A percentile compares a stretch with the other conserved stretches of the same genome.
phyloP scores from a whole-genome alignment of 2,113 vertebrate genomes.

The Rhabdornis inornatus region DNA sequence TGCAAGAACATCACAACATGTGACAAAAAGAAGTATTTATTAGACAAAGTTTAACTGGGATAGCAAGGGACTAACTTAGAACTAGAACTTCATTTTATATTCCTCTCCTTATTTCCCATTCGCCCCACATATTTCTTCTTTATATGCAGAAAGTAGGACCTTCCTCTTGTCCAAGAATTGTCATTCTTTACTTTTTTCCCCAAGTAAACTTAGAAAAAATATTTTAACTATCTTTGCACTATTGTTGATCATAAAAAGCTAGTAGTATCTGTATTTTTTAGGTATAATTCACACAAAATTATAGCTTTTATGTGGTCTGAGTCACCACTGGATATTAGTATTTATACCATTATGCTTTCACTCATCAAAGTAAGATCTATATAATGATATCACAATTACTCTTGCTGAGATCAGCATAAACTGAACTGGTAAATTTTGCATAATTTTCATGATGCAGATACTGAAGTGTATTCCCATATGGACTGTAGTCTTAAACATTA shows the following conservation, averaged over 20 bases:
- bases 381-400: neutral
- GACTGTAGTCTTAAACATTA: neutral
- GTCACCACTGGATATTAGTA: neutral
- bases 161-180: neutral
- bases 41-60: neutral
- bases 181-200: neutral
- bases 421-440: neutral
- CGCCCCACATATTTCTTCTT: neutral
- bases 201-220: neutral
- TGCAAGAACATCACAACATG: neutral
- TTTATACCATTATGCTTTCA: neutral
- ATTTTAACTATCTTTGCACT: neutral
- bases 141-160: neutral
- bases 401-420: neutral
- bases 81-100: neutral
- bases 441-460: neutral
- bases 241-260: neutral
- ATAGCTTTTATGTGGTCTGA: neutral
- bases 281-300: neutral
- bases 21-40: neutral
- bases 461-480: neutral
- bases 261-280: neutral
- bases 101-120: neutral
- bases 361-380: neutral
- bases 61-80: neutral